Conservation (phyloP, 2,113 vertebrate genomes). For the Desmodus rotundus region DNA sequence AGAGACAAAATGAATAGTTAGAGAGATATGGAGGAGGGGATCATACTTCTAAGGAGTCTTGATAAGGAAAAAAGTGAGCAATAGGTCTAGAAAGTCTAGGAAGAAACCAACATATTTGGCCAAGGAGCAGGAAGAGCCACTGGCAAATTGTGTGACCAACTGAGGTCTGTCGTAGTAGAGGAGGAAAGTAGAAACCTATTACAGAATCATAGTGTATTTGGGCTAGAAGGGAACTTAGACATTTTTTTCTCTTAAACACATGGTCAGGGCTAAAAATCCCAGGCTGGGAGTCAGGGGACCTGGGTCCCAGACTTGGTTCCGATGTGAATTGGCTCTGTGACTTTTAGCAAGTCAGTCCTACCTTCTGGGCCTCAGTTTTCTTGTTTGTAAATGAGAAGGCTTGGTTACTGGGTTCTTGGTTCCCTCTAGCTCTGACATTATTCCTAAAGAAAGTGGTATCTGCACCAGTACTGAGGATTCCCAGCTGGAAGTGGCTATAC, state of each 20-base stretch:
- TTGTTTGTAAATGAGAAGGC: neutral
- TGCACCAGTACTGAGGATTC: neutral
- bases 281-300: neutral
- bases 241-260: neutral
- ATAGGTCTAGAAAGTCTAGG: neutral
- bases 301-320: neutral
- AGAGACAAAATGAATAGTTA: neutral
- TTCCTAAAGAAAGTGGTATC: neutral
- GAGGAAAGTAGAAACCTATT: neutral
- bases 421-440: neutral
- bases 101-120: neutral
- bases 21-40: neutral
- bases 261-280: neutral
- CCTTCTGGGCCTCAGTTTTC: neutral
- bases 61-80: neutral
- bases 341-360: neutral
- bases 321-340: neutral
- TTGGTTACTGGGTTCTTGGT: neutral
- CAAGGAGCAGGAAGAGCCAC: neutral
- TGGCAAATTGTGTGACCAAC: neutral
- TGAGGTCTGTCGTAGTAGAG: neutral
- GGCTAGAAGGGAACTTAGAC: neutral
- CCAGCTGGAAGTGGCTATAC: neutral
- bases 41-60: neutral
- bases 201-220: neutral